A percentile compares a stretch with the other conserved stretches of the same genome.
These are phyloP conservation scores for Aurelia aurita complex sp. Pacific DNA, from an alignment of 30 jellyfish, hydroid and myxozoan genomes.

Conservation along the genomic window DNA sequence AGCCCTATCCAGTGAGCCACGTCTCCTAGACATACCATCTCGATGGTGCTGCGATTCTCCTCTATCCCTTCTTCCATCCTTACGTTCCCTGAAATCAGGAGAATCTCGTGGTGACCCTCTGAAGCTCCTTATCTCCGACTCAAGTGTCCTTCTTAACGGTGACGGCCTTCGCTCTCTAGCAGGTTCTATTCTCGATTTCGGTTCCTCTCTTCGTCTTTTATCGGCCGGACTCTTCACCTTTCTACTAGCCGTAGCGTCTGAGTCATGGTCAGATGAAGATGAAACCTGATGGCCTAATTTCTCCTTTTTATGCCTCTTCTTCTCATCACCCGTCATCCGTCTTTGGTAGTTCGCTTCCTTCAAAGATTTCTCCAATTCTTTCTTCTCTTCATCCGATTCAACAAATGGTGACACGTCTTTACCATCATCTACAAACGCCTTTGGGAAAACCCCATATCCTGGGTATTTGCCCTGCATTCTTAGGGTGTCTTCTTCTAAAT, in stretches of 20 bases:
- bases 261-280: constrained; percentile 45
- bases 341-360: constrained; percentile 57
- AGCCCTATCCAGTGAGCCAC: constrained; percentile 46
- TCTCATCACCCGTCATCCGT: constrained; percentile 39
- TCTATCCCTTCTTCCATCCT: constrained; percentile 32
- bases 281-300: constrained; percentile 18
- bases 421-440: constrained; percentile 4
- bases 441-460: constrained; percentile 16
- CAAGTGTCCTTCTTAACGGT: constrained; percentile 16
- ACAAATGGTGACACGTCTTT: constrained; percentile 28
- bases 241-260: constrained; percentile 28
- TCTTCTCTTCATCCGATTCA: constrained; percentile 70
- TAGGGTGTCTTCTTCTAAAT: constrained; percentile 67
- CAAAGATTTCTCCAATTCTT: constrained; percentile 55
- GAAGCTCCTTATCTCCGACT: constrained; percentile 51
- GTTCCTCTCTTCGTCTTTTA: constrained; percentile 23
- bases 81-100: constrained; percentile 58
- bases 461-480: constrained; percentile 48
- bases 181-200: constrained; percentile 17
- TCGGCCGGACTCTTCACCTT: constrained; percentile 47
- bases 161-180: constrained; percentile 22
- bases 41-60: constrained; percentile 55
- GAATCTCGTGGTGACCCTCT: constrained; percentile 65
- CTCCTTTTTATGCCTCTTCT: constrained; percentile 45
- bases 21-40: constrained; percentile 15